Base-by-base conservation (phyloP, 2,888 invertebrate species). In the Dinocampus coccinellae region DNA sequence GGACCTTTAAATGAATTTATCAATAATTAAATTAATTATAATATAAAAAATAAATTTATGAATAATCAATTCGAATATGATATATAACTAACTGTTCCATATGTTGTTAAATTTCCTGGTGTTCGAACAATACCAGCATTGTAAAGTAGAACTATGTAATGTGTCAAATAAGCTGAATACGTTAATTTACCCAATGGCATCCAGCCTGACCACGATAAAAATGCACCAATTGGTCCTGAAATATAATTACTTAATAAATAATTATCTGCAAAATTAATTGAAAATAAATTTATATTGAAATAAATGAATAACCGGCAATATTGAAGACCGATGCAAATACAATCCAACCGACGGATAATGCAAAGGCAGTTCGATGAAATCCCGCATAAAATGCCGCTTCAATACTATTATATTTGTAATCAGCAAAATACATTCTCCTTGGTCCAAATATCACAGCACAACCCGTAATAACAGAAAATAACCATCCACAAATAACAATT, bases 291-390 rank as follows among this genome's bases (percentile, higher is more conserved):
- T 33, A 53, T 61, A 22, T 33, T 26, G 9, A 42, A 26, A 36
- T 61, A 53, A 22, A 47, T 3, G 57, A 77, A 80, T 87, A 83
- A 90, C 92, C 92, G 83, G 91, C 92, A 83, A 92, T 92, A 57
- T 92, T 92, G 13, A 92, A 92, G 33, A 89, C 87, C 77, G 92
- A 92, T 0, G 91, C 90, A 62, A 93, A 88, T 24, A 88, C 78
- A 11, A 88, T 79, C 88, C 88, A 88, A 2, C 80, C 78, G 1
- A 87, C 55, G 11, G 81, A 78, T 0, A 86, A 29, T 2, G 80
- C 79, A 72, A 87, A 88, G 0, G 75, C 79, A 3, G 82, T 80
- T n/a, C 86, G 79, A 36, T 86, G 84, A 0, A 86, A 76, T 7
- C 84, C 84, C 0, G 85, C 85, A 71, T 87, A 88, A 20, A 85